phyloP scores from a whole-genome alignment of 2,888 invertebrate genomes.

The Melieria crassipennis region DNA sequence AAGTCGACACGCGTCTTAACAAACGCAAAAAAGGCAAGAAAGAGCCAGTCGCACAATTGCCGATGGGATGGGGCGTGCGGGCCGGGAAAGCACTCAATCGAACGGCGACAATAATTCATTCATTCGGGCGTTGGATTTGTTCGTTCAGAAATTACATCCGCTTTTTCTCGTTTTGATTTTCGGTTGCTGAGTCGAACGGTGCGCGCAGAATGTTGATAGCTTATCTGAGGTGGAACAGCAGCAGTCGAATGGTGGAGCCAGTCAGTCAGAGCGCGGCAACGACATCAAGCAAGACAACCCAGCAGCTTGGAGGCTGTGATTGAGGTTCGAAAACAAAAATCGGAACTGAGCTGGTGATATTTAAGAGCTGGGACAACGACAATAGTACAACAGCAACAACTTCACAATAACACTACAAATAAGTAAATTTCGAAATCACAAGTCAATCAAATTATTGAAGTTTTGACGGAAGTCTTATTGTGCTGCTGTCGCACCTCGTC shows the following conservation, averaged over 20 bases:
- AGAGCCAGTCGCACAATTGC: conserved; percentile 6
- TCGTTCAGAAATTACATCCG: conserved; percentile 17
- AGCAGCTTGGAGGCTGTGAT: conserved; percentile 16
- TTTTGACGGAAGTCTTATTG: conserved; percentile 14
- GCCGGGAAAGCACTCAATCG: background rate
- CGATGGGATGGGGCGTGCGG: background rate
- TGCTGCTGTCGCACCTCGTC: background rate
- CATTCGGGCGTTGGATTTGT: background rate
- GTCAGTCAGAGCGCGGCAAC: too few relatives aligned
- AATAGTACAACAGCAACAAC: conserved; percentile 13
- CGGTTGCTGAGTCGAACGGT: background rate
- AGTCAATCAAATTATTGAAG: conserved; percentile 43
- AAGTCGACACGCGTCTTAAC: background rate
- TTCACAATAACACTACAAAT: background rate
- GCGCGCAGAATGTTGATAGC: conserved; percentile 24
- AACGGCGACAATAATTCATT: conserved; percentile 20
- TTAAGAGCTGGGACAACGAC: background rate
- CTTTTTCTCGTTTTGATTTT: background rate
- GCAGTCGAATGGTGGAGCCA: background rate
- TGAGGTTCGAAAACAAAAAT: conserved; percentile 23
- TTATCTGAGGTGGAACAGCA: conserved; percentile 17
- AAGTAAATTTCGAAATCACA: conserved; percentile 41
- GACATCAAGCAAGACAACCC: conserved; percentile 2
- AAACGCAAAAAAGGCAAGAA: background rate
- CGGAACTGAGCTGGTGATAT: conserved; percentile 12